Conservation (phyloP, 2,888 invertebrate species). For the Punctoribates punctum region DNA sequence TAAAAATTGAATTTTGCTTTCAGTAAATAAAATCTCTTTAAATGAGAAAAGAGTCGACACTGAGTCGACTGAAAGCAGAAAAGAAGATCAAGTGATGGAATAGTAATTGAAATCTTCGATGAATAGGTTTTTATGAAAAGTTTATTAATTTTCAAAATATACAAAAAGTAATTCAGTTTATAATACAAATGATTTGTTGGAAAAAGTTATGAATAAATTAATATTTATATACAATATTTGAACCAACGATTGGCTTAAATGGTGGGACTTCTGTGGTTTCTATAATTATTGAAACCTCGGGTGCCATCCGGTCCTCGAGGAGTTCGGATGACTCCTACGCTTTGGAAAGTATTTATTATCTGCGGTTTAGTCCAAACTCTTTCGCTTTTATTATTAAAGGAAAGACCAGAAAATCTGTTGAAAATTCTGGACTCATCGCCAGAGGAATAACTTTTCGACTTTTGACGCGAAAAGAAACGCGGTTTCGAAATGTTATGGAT, state of each 20-base stretch:
- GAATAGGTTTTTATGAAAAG: background rate
- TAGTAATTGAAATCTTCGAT: background rate
- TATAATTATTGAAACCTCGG: slow-evolving; percentile 60
- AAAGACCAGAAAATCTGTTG: background rate
- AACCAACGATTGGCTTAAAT: background rate
- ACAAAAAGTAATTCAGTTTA: background rate
- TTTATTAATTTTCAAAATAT: slow-evolving; percentile 2
- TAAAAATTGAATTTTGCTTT: no score
- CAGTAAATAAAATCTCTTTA: no score
- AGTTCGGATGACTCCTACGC: slow-evolving; percentile 64
- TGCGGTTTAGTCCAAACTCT: background rate
- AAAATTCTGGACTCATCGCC: background rate
- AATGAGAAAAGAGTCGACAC: no score
- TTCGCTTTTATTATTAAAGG: background rate
- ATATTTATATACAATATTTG: background rate
- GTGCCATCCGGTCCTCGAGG: slow-evolving; percentile 87
- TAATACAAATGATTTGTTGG: background rate
- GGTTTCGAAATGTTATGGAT: background rate
- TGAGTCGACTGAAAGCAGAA: no score
- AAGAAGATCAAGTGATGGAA: background rate
- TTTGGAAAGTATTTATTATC: background rate
- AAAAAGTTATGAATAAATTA: background rate
- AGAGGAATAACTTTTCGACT: slow-evolving; percentile 31
- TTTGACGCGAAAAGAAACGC: background rate
- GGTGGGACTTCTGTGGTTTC: background rate